Evolutionary conservation across 2,888 invertebrate genomes (phyloP).

Genomic region (Chaetogeoica ovagalla): DNA sequence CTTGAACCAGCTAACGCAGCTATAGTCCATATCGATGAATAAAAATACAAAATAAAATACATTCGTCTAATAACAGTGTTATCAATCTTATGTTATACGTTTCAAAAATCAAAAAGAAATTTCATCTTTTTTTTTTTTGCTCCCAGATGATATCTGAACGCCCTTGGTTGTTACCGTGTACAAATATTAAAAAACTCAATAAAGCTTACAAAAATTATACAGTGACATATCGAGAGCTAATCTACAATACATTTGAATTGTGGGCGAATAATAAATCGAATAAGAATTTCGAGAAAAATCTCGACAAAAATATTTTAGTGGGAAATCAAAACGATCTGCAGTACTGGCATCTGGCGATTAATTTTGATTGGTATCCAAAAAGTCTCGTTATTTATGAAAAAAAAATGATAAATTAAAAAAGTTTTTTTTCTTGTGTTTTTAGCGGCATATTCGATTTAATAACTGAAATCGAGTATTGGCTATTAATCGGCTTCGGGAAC

Average conservation of each 20-base stretch:
- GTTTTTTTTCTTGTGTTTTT: too few relatives aligned
- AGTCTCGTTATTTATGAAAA: not conserved
- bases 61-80: too few relatives aligned
- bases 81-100: not conserved
- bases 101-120: not conserved
- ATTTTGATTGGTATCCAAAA: slow-evolving; percentile 27
- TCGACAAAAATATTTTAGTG: slow-evolving; percentile 17
- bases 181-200: not conserved
- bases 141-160: slow-evolving; percentile 37
- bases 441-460: slow-evolving; percentile 4
- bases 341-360: slow-evolving; percentile 26
- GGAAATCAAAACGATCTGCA: slow-evolving; percentile 28
- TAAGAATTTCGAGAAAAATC: not conserved
- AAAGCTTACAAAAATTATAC: not conserved
- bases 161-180: slow-evolving; percentile 22
- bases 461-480: slow-evolving; percentile 33
- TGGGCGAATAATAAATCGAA: slow-evolving; percentile 1
- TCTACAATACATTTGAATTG: not conserved
- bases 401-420: not conserved
- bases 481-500: slow-evolving; percentile 5
- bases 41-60: too few relatives aligned
- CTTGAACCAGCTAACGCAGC: too few relatives aligned
- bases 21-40: too few relatives aligned
- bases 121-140: too few relatives aligned
- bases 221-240: not conserved